phyloP scores from a whole-genome alignment of 2,113 vertebrate species.

The Leptosomus discolor region DNA sequence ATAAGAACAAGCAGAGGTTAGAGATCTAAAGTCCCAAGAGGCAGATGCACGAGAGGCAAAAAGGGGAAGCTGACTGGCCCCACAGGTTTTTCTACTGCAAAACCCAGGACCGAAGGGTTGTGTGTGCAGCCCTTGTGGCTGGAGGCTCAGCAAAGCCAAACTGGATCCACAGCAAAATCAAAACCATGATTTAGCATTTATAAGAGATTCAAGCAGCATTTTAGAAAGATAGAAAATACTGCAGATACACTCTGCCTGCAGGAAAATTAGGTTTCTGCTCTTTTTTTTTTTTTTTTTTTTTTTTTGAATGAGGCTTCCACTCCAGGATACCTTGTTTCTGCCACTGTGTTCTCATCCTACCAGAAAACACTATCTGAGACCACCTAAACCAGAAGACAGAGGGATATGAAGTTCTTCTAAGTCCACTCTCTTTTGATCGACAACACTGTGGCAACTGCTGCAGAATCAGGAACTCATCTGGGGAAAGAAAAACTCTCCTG shows the following conservation, averaged over 20 bases:
- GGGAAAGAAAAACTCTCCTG: not conserved
- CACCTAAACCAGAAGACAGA: not conserved
- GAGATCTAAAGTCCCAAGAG: not conserved
- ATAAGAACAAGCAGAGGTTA: not conserved
- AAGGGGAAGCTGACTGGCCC: not conserved
- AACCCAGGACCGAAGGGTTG: not conserved
- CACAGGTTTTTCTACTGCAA: not conserved
- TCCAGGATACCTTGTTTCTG: not conserved
- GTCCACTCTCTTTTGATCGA: not conserved
- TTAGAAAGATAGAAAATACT: not conserved
- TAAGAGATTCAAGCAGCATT: not conserved
- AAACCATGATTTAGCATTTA: rapidly evolving
- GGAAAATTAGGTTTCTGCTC: not conserved
- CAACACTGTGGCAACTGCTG: not conserved
- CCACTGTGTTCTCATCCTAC: not conserved
- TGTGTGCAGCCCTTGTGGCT: not conserved
- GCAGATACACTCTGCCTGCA: not conserved
- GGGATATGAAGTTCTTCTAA: not conserved
- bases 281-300: not conserved
- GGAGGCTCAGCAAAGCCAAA: not conserved
- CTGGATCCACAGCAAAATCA: not conserved
- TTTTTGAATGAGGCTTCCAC: not conserved
- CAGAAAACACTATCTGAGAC: not conserved
- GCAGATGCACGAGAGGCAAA: rapidly evolving
- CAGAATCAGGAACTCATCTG: not conserved